These are phyloP conservation scores for Lutjanus erythropterus DNA, from an alignment of 2,113 vertebrate species.

Conservation along the genomic window DNA sequence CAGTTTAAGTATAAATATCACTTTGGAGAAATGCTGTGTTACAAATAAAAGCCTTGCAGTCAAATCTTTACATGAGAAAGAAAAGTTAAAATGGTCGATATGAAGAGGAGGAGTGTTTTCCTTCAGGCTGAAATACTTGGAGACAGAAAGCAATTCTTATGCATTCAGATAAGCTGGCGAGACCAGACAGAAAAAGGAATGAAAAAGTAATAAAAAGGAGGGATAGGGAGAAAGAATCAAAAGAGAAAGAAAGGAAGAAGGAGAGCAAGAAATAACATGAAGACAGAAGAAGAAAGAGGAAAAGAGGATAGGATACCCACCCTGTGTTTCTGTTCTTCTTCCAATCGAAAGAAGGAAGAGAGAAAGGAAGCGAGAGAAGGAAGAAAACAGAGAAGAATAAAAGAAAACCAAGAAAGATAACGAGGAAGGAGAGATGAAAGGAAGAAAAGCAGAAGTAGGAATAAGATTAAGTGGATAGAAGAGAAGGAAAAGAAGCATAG, in stretches of 20 bases:
- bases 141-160: neutral
- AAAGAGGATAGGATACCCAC: neutral
- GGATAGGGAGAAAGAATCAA: neutral
- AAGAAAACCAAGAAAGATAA: neutral
- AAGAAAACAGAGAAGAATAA: neutral
- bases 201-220: neutral
- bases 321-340: neutral
- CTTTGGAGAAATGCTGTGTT: neutral
- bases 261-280: neutral
- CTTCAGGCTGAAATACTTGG: neutral
- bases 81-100: neutral
- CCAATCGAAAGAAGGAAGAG: neutral
- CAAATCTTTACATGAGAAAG: neutral
- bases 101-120: neutral
- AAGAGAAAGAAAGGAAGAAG: neutral
- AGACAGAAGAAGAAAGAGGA: neutral
- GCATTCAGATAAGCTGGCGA: neutral
- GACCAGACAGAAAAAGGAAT: neutral
- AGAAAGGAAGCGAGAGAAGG: neutral
- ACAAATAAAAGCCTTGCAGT: neutral
- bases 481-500: too few species aligned
- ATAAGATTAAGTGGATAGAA: too few species aligned
- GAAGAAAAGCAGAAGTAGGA: neutral
- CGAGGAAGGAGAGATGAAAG: neutral
- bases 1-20: neutral